Percentiles rank a stretch among this genome's conserved stretches.
Conservation (phyloP, 2,797 vertebrate genomes). For the Rhinophrynus dorsalis region DNA sequence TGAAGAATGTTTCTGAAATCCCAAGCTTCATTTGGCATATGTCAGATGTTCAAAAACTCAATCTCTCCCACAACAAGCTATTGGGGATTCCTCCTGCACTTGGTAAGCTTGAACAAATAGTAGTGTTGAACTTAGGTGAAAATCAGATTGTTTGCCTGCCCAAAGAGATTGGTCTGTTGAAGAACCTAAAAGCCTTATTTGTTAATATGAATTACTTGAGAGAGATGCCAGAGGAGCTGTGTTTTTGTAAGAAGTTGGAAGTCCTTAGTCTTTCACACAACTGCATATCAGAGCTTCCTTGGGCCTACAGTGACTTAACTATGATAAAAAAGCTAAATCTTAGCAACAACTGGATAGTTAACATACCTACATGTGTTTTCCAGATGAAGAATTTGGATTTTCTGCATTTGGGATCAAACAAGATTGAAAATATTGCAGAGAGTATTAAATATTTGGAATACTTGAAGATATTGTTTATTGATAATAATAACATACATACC, state of each 20-base stretch:
- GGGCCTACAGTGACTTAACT: slow-evolving; percentile 71
- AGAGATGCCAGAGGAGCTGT: slow-evolving; percentile 83
- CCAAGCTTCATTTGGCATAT: slow-evolving; percentile 86
- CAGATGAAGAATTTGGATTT: slow-evolving; percentile 82
- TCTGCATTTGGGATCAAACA: slow-evolving; percentile 85
- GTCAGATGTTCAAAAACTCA: slow-evolving; percentile 84
- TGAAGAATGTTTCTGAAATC: slow-evolving; percentile 74
- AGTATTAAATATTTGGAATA: slow-evolving; percentile 79
- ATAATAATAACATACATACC: slow-evolving; percentile 80
- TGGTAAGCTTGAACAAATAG: slow-evolving; percentile 77
- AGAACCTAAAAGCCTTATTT: slow-evolving; percentile 81
- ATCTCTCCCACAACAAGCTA: slow-evolving; percentile 84
- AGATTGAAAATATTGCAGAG: slow-evolving; percentile 83
- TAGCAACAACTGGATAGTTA: slow-evolving; percentile 80
- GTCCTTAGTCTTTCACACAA: slow-evolving; percentile 89
- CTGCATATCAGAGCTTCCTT: slow-evolving; percentile 75
- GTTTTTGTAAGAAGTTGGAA: slow-evolving; percentile 78
- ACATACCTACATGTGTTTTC: slow-evolving; percentile 83
- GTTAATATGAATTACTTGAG: slow-evolving; percentile 81
- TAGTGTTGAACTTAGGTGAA: slow-evolving; percentile 85
- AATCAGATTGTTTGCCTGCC: slow-evolving; percentile 84
- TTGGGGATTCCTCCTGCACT: slow-evolving; percentile 71
- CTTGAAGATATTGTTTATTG: slow-evolving; percentile 84
- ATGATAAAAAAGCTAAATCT: slow-evolving; percentile 84
- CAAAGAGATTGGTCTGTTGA: slow-evolving; percentile 80